Percentiles rank a stretch among this genome's conserved stretches.
Conservation (phyloP, 2,888 invertebrate genomes). For the Chrysotoxum bicinctum region DNA sequence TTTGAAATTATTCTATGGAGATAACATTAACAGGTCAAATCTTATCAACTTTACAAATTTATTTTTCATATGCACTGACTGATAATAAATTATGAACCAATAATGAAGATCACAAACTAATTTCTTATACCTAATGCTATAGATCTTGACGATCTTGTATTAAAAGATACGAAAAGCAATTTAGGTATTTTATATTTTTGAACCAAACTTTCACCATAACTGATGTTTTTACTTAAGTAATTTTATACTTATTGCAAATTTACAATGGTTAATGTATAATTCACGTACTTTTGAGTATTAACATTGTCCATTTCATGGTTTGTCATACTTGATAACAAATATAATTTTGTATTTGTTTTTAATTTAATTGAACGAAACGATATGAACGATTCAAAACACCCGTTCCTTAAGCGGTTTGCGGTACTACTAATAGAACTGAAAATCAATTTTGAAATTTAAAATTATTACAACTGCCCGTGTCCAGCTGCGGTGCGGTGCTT, state of each 20-base stretch:
- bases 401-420: conserved; percentile 43
- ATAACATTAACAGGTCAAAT: no score
- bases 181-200: not conserved
- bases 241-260: not conserved
- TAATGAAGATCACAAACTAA: not conserved
- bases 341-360: not conserved
- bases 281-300: conserved; percentile 48
- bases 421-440: conserved; percentile 43
- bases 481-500: conserved; percentile 9
- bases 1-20: no score
- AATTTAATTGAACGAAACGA: not conserved
- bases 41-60: no score
- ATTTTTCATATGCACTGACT: not conserved
- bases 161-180: not conserved
- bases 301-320: conserved; percentile 2
- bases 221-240: not conserved
- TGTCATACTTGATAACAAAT: not conserved
- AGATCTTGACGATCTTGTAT: not conserved
- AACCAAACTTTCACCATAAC: not conserved
- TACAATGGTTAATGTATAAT: not conserved
- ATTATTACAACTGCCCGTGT: conserved; percentile 42
- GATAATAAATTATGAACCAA: not conserved
- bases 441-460: conserved; percentile 51
- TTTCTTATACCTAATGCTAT: not conserved
- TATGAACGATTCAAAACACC: conserved; percentile 38